Evolutionary conservation across 2,113 vertebrate genomes (phyloP), one percentile per base, ranked within the genome.

Genomic region (Perognathus longimembris): DNA sequence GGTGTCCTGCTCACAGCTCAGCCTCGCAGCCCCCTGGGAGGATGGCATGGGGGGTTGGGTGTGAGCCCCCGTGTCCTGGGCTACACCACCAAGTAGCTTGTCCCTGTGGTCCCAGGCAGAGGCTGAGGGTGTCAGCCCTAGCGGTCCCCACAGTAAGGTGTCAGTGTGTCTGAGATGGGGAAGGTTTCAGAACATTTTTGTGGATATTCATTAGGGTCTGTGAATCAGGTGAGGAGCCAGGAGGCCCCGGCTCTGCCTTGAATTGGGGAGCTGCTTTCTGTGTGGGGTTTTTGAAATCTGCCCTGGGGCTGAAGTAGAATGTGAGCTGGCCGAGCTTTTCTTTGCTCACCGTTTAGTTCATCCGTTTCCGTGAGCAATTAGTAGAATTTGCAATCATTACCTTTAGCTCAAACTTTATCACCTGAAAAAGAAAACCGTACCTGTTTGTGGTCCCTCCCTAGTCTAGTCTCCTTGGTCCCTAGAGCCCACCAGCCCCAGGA

Each of bases 81-180:
- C n/a, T 18, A 0, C 21, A 42, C 18, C n/a, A 32, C 28, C 63
- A 5, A 0, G 5, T 15, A 40, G 30, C 21, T 59, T 40, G 45
- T 64, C 36, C 71, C 15, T 7, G n/a, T 7, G n/a, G 7, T n/a
- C 59, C 1, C 36, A 5, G 15, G 36, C 20, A 26, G 57, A 34
- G 32, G 26, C 50, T 15, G 11, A 5, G 59, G 4, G 4, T 45
- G 34, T 77, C 1, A 4, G 7, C 0, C 12, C 5, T 32, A 6
- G 2, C 17, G 9, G 22, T 22, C 38, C 20, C 38, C 28, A 20
- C 20, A 7, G 45, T 21, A 20, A 22, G 17, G 32, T 21, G 32
- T 22, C 3, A 8, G 73, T 3, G 0, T 8, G 40, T 61, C 45
- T 0, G 0, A 26, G 28, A 14, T 5, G 18, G 0, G 10, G 20